Evolutionary conservation across 2,113 vertebrate species (phyloP).

Genomic region (Rallus limicola): DNA sequence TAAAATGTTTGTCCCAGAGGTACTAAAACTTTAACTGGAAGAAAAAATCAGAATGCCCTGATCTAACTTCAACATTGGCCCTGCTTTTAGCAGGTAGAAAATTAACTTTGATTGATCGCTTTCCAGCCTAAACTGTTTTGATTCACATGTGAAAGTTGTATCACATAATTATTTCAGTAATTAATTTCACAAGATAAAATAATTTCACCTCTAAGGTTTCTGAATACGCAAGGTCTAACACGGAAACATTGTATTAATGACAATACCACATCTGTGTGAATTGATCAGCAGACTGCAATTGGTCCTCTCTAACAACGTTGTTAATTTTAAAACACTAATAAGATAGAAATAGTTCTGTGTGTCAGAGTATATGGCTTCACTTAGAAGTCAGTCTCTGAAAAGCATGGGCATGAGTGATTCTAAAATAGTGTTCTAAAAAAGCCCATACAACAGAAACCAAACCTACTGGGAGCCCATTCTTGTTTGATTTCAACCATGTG

Average conservation of each 20-base stretch:
- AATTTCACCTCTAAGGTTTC: background rate
- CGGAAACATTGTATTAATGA: background rate
- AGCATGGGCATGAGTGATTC: background rate
- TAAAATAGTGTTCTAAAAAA: background rate
- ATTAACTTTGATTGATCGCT: background rate
- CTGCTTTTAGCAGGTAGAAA: background rate
- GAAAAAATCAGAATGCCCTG: background rate
- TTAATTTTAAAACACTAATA: background rate
- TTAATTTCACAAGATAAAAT: background rate
- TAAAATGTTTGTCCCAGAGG: background rate
- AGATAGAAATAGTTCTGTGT: background rate
- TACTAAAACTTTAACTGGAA: background rate
- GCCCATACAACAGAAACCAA: background rate
- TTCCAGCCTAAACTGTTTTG: background rate
- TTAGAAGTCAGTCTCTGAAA: background rate
- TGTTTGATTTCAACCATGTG: background rate
- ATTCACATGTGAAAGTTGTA: background rate
- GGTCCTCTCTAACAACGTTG: background rate
- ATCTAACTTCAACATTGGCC: background rate
- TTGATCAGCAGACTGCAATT: background rate
- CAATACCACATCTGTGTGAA: fast-evolving
- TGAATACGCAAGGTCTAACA: background rate
- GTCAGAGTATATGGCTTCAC: background rate
- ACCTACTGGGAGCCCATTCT: background rate
- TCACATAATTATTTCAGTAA: background rate